phyloP scores from a whole-genome alignment of 2,888 invertebrate genomes.

The Tuberolachnus salignus region DNA sequence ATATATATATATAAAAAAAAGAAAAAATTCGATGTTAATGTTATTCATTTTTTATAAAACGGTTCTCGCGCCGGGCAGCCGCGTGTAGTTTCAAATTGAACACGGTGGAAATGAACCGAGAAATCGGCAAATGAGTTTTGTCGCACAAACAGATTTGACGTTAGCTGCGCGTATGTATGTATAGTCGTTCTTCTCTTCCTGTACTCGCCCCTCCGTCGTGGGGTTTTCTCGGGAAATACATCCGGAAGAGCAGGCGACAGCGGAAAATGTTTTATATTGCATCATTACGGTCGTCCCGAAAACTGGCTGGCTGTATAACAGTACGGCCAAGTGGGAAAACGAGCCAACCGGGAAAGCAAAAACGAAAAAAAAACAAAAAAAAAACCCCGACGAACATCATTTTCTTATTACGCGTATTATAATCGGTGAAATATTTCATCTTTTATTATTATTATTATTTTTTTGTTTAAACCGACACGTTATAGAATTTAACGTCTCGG shows the following conservation, averaged over 20 bases:
- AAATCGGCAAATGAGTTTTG: slow-evolving; percentile 56
- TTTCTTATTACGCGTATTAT: background rate
- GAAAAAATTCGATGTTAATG: slow-evolving; percentile 17
- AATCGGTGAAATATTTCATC: background rate
- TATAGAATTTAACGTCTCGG: slow-evolving; percentile 5
- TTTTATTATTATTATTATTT: background rate
- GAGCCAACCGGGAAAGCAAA: background rate
- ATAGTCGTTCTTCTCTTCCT: background rate
- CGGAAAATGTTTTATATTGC: slow-evolving; percentile 49
- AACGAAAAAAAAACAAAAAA: background rate
- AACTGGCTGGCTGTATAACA: background rate
- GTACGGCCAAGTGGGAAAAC: background rate
- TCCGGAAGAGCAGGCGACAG: slow-evolving; percentile 41
- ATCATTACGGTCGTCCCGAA: slow-evolving; percentile 15
- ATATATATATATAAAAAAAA: background rate
- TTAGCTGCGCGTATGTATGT: slow-evolving; percentile 15
- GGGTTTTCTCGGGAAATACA: slow-evolving; percentile 8
- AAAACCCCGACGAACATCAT: background rate
- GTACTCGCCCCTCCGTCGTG: background rate
- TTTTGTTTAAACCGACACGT: background rate
- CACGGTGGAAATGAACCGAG: slow-evolving; percentile 54
- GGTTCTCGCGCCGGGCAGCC: background rate
- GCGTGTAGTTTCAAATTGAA: slow-evolving; percentile 44
- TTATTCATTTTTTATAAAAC: slow-evolving; percentile 34
- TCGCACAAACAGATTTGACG: slow-evolving; percentile 53